Evolutionary conservation across 2,797 vertebrate species (phyloP).

Genomic region (Enteromius thamalakanensis): DNA sequence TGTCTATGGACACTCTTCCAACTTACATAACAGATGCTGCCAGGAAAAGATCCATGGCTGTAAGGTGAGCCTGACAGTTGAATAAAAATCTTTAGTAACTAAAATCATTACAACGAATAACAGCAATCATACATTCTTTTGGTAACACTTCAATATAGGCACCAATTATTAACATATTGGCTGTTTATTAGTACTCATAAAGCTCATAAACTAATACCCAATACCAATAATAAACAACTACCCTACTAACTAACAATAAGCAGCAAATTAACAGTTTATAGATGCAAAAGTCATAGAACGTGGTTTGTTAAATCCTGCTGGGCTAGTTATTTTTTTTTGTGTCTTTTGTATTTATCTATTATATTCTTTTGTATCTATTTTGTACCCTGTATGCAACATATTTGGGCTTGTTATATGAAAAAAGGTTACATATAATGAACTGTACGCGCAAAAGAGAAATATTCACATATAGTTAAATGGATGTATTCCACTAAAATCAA

Average conservation of each 20-base stretch:
- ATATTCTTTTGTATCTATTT: background rate
- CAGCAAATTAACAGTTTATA: too few species aligned
- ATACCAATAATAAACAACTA: too few species aligned
- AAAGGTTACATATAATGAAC: background rate
- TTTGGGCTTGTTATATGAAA: background rate
- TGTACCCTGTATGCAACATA: background rate
- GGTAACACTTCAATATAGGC: too few species aligned
- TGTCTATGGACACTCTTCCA: slow-evolving; percentile 90
- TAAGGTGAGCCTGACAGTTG: slow-evolving; percentile 78
- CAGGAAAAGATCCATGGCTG: slow-evolving; percentile 84
- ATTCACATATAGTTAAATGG: background rate
- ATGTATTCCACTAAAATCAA: background rate
- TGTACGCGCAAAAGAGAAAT: background rate
- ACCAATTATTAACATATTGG: too few species aligned
- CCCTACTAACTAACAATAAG: too few species aligned
- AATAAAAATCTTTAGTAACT: background rate
- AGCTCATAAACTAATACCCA: too few species aligned
- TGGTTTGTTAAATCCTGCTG: background rate
- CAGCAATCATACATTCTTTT: too few species aligned
- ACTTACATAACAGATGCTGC: slow-evolving; percentile 88
- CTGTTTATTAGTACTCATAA: too few species aligned
- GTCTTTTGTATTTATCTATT: background rate
- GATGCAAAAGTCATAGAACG: too few species aligned
- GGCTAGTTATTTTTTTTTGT: background rate
- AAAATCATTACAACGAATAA: background rate